Conservation (phyloP, 2,888 invertebrate genomes). For the Cataglyphis rosenhaueri region DNA sequence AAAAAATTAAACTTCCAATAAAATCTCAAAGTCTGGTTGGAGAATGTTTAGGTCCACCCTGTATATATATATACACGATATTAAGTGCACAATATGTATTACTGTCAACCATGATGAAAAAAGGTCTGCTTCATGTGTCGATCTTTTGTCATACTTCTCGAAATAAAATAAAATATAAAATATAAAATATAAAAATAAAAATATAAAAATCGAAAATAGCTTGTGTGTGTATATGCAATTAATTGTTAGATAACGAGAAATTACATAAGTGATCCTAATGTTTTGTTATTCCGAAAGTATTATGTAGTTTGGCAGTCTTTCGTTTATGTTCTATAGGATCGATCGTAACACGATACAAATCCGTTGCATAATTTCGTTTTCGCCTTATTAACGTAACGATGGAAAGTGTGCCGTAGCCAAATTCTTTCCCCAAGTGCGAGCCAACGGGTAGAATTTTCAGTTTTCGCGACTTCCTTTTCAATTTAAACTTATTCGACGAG, state of each 20-base stretch:
- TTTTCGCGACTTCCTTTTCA: neutral
- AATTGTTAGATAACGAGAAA: neutral
- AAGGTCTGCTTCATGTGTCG: neutral
- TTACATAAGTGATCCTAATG: neutral
- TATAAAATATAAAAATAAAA: too few relatives aligned
- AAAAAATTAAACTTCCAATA: too few relatives aligned
- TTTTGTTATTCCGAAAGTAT: neutral
- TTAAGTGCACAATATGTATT: neutral
- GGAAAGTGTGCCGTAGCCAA: constrained; percentile 28
- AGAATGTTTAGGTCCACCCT: too few relatives aligned
- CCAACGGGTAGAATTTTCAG: neutral
- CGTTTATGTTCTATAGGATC: neutral
- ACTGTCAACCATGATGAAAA: neutral
- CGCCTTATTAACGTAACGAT: constrained; percentile 42
- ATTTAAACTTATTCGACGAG: neutral
- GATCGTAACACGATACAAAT: neutral
- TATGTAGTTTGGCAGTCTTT: neutral
- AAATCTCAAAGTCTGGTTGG: too few relatives aligned
- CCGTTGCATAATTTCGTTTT: constrained; percentile 33
- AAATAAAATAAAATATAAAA: too few relatives aligned
- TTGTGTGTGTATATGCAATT: neutral
- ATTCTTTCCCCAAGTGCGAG: constrained; percentile 23
- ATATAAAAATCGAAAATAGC: neutral
- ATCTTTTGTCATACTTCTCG: neutral
- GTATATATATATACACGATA: too few relatives aligned